Evolutionary conservation across 1,140 invertebrate genomes (phyloP).

Genomic region (Heterodera carotae): DNA sequence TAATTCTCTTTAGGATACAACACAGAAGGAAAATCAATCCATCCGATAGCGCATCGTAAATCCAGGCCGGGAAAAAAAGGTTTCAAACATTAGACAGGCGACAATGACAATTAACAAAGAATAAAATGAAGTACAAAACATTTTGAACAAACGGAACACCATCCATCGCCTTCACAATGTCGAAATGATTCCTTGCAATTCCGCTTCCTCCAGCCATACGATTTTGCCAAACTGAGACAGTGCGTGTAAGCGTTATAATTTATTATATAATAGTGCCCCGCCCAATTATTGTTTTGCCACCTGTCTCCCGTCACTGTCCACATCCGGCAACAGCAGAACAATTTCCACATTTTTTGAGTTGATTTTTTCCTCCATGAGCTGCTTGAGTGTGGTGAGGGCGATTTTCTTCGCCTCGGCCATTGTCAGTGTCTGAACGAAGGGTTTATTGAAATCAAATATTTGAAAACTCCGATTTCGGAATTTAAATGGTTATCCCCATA

Average conservation of each 20-base stretch:
- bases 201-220: background rate
- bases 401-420: slow-evolving; percentile 90
- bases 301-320: slow-evolving; percentile 49
- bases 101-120: too few relatives aligned
- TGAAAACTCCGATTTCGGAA: too few relatives aligned
- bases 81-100: too few relatives aligned
- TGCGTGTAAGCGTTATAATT: too few relatives aligned
- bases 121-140: too few relatives aligned
- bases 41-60: too few relatives aligned
- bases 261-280: background rate
- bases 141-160: too few relatives aligned
- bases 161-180: background rate
- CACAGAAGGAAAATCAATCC: too few relatives aligned
- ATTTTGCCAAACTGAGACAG: background rate
- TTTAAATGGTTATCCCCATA: too few relatives aligned
- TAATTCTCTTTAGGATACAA: too few relatives aligned
- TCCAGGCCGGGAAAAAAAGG: too few relatives aligned
- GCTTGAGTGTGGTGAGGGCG: slow-evolving; percentile 90
- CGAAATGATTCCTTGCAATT: background rate
- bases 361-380: slow-evolving; percentile 99
- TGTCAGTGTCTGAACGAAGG: slow-evolving; percentile 80
- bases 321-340: slow-evolving; percentile 55
- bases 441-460: background rate
- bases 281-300: background rate
- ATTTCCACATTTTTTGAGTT: slow-evolving; percentile 97